phyloP scores from a whole-genome alignment of 2,888 invertebrate genomes.

The Syrista parreyssii region DNA sequence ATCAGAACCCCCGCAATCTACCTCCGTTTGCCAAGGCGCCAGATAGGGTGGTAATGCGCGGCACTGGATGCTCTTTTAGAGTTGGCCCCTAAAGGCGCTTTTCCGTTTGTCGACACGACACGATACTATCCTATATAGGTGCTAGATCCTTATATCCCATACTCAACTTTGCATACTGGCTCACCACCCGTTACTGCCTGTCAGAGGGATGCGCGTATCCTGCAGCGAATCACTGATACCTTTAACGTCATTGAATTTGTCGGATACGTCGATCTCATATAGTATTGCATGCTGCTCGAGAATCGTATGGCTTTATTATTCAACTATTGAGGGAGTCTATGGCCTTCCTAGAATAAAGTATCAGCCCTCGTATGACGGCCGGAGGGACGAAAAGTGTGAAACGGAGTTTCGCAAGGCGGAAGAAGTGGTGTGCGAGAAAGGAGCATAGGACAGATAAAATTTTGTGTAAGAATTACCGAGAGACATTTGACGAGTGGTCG shows the following conservation, averaged over 20 bases:
- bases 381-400: not conserved
- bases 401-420: not conserved
- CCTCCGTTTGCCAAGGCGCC: conserved; percentile 27
- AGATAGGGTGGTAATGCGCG: conserved; percentile 54
- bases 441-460: conserved; percentile 36
- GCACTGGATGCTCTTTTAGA: conserved; percentile 54
- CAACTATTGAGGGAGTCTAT: too few species aligned
- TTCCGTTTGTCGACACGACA: conserved; percentile 45
- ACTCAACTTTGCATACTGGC: too few species aligned
- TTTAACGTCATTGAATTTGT: too few species aligned
- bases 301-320: too few species aligned
- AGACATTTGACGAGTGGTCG: conserved; percentile 46
- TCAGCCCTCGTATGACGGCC: not conserved
- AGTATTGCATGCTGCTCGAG: too few species aligned
- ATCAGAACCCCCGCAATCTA: not conserved
- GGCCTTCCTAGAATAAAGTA: too few species aligned
- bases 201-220: too few species aligned
- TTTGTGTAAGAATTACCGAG: conserved; percentile 42
- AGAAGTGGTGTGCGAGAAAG: not conserved
- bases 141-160: too few species aligned
- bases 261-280: too few species aligned
- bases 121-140: not conserved
- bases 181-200: too few species aligned
- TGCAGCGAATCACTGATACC: too few species aligned
- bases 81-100: conserved; percentile 37